Conservation (phyloP, 2,888 invertebrate genomes). For the Volucella bombylans region DNA sequence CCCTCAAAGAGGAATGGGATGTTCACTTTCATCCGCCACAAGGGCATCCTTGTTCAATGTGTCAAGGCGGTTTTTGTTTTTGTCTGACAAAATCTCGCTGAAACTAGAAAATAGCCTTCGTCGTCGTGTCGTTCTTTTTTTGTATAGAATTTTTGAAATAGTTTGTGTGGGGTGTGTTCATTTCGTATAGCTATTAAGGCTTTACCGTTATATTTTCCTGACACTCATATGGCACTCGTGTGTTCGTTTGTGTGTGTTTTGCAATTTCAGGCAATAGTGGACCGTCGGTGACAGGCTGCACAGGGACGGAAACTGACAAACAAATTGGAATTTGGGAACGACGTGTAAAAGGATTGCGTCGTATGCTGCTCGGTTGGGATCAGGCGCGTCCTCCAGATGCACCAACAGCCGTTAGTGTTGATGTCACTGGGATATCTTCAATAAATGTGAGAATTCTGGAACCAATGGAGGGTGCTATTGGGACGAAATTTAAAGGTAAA, state of each 20-base stretch:
- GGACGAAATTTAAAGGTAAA: slow-evolving; percentile 95
- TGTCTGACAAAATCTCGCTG: slow-evolving; percentile 51
- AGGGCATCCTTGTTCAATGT: neutral
- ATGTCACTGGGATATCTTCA: slow-evolving; percentile 85
- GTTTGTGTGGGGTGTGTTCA: slow-evolving; percentile 40
- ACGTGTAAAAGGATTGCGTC: slow-evolving; percentile 83
- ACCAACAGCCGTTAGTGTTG: slow-evolving; percentile 90
- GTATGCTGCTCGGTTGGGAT: slow-evolving; percentile 93
- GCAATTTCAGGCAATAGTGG: slow-evolving; percentile 80
- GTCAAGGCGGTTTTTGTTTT: slow-evolving; percentile 20
- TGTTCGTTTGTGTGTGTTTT: slow-evolving; percentile 15
- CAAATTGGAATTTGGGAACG: slow-evolving; percentile 95
- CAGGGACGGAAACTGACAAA: slow-evolving; percentile 90
- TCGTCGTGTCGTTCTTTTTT: too few relatives aligned
- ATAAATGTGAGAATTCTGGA: slow-evolving; percentile 87
- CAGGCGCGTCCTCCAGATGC: slow-evolving; percentile 92
- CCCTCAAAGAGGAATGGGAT: too few relatives aligned
- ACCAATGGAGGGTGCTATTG: slow-evolving; percentile 90
- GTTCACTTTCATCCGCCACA: neutral
- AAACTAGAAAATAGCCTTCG: slow-evolving; percentile 45
- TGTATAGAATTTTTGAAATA: slow-evolving; percentile 30
- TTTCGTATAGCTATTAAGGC: slow-evolving; percentile 5
- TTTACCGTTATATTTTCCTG: slow-evolving; percentile 26
- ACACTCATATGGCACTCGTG: neutral
- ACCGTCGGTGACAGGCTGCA: slow-evolving; percentile 86